Evolutionary conservation across 1,140 invertebrate species (phyloP).

Genomic region (Nixonia krombeini): DNA sequence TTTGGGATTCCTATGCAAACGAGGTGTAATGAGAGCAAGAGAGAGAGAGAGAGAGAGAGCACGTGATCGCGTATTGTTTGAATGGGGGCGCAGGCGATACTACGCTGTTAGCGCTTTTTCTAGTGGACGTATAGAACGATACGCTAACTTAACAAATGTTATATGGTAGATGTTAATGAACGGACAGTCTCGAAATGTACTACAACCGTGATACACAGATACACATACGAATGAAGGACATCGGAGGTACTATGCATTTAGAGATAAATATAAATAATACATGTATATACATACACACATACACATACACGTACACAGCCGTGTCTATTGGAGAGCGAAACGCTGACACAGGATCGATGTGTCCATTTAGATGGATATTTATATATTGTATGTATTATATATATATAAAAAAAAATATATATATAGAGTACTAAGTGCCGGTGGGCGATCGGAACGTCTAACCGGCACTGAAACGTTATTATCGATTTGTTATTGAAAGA

Average conservation of each 20-base stretch:
- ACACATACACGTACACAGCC: slow-evolving; percentile 28
- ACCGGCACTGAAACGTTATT: slow-evolving; percentile 49
- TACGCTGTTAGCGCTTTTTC: slow-evolving; percentile 39
- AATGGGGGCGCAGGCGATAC: slow-evolving; percentile 40
- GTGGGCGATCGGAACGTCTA: slow-evolving; percentile 14
- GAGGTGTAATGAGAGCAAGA: too few relatives aligned
- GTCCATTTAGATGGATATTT: slow-evolving; percentile 63
- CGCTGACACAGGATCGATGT: slow-evolving; percentile 53
- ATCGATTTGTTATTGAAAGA: slow-evolving; percentile 63
- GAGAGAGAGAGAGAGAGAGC: not conserved
- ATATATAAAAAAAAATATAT: slow-evolving; percentile 27
- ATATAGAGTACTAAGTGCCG: slow-evolving; percentile 51
- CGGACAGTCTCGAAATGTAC: slow-evolving; percentile 14
- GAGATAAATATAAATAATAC: slow-evolving; percentile 56
- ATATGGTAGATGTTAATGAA: slow-evolving; percentile 47
- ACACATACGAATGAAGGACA: slow-evolving; percentile 46
- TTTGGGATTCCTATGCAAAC: slow-evolving; percentile 24
- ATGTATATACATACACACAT: slow-evolving; percentile 42
- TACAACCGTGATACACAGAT: slow-evolving; percentile 46
- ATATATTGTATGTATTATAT: slow-evolving; percentile 58
- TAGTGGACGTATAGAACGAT: slow-evolving; percentile 34
- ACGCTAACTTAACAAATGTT: slow-evolving; percentile 34
- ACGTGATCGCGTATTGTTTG: slow-evolving; percentile 46
- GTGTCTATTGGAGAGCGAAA: slow-evolving; percentile 36
- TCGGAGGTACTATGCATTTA: slow-evolving; percentile 58